Conservation (phyloP, 2,797 vertebrate species). For the Eulemur albifrons region DNA sequence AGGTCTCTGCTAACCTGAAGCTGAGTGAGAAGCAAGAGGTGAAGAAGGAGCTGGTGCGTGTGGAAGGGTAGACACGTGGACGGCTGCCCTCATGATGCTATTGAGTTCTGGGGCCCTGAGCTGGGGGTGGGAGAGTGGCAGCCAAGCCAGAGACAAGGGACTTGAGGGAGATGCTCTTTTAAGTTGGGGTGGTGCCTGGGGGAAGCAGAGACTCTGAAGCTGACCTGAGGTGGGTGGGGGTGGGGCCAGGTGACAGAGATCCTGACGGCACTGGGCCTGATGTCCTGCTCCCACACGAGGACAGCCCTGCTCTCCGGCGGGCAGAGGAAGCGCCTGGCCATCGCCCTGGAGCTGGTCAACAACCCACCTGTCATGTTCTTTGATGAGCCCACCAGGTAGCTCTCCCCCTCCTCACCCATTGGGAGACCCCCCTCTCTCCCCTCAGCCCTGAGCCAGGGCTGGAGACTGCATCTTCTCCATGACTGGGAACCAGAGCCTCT, state of each 20-base stretch:
- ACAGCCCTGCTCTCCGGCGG: constrained; percentile 94
- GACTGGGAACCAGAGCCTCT: not conserved
- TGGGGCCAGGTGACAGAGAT: constrained; percentile 94
- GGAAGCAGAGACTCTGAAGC: not conserved
- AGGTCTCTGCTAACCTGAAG: constrained; percentile 98
- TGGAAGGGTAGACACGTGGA: not conserved
- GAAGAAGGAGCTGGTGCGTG: constrained; percentile 96
- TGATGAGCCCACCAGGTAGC: constrained; percentile 97
- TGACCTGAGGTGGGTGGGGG: not conserved
- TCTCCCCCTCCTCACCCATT: fast-evolving
- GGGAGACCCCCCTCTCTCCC: not conserved
- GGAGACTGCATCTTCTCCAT: not conserved
- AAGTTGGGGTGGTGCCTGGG: not conserved
- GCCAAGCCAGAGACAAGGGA: not conserved
- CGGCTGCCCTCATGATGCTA: not conserved
- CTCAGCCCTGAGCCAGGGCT: not conserved
- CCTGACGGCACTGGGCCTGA: constrained; percentile 95
- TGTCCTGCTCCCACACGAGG: constrained; percentile 94
- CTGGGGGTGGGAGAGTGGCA: not conserved
- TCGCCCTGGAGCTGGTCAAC: constrained; percentile 97
- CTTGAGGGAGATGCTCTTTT: not conserved
- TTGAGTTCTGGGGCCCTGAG: not conserved
- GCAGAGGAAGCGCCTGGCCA: constrained; percentile 96
- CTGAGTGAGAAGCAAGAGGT: constrained; percentile 95
- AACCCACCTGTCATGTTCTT: constrained; percentile 99